Evolutionary conservation across 2,797 vertebrate species (phyloP).

Genomic region (Dicrostonyx torquatus): DNA sequence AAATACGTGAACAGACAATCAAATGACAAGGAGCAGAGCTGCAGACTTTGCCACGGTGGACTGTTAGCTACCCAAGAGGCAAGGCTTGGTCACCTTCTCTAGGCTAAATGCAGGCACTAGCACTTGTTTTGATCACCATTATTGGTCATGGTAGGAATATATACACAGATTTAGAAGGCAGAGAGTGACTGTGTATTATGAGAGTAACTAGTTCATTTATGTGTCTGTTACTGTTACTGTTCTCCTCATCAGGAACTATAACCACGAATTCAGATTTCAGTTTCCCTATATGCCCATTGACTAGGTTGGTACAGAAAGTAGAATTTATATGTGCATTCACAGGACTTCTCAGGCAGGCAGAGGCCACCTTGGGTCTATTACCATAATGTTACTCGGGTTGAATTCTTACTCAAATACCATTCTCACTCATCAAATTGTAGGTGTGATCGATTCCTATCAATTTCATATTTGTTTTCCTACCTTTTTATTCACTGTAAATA

Average conservation of each 20-base stretch:
- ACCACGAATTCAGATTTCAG: slow-evolving; percentile 1
- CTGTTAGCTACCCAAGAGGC: background rate
- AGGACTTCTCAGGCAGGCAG: background rate
- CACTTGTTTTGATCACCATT: background rate
- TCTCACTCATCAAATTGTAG: background rate
- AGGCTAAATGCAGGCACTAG: background rate
- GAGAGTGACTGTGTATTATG: background rate
- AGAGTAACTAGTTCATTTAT: background rate
- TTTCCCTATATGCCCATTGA: slow-evolving; percentile 40
- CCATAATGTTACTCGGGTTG: background rate
- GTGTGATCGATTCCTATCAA: slow-evolving; percentile 42
- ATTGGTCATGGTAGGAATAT: background rate
- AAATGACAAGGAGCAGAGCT: background rate
- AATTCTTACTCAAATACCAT: slow-evolving; percentile 5
- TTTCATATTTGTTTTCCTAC: background rate
- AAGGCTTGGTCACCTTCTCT: background rate
- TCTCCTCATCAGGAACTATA: background rate
- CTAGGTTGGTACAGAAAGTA: slow-evolving; percentile 1
- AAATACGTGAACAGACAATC: background rate
- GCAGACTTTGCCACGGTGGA: background rate
- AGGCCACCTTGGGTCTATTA: background rate
- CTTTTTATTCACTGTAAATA: slow-evolving; percentile 9
- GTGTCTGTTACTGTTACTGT: background rate
- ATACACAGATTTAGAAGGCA: slow-evolving; percentile 36
- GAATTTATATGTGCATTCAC: slow-evolving; percentile 23